Percentiles rank a stretch among this genome's conserved stretches.
These are phyloP conservation scores for Brachionus sp. DNA, from an alignment of 1,140 invertebrate species.

Conservation along the genomic window DNA sequence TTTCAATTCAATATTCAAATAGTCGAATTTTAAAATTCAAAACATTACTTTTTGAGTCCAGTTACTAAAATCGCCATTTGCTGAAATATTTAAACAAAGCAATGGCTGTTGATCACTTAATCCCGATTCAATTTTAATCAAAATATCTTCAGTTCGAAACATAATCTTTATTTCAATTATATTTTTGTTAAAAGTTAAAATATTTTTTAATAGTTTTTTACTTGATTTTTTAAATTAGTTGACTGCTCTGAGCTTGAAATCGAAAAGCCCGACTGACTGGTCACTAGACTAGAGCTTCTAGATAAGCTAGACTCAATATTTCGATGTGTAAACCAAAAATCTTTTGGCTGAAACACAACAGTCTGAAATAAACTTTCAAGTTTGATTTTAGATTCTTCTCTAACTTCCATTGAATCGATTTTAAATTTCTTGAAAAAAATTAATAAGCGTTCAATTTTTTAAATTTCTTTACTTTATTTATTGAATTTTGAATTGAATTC, in stretches of 20 bases:
- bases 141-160: conserved; percentile 1
- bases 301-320: not conserved
- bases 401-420: not conserved
- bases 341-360: not conserved
- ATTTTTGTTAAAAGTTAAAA: not conserved
- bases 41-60: not conserved
- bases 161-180: not conserved
- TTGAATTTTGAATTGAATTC: conserved; percentile 6
- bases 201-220: not conserved
- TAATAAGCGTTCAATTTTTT: not conserved
- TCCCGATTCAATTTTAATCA: conserved; percentile 30
- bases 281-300: not conserved
- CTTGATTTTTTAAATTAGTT: not conserved
- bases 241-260: not conserved
- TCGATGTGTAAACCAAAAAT: conserved; percentile 40
- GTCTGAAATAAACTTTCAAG: conserved; percentile 16
- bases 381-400: not conserved
- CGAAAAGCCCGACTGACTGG: not conserved
- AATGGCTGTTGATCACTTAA: conserved; percentile 23
- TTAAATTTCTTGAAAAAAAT: not conserved
- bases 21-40: too few relatives aligned
- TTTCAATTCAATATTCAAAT: too few relatives aligned
- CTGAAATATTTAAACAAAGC: not conserved
- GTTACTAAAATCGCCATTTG: conserved; percentile 17
- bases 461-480: not conserved